These are phyloP conservation scores for Trypoxylon attenuatum DNA, from an alignment of 2,888 invertebrate genomes.

Conservation along the genomic window DNA sequence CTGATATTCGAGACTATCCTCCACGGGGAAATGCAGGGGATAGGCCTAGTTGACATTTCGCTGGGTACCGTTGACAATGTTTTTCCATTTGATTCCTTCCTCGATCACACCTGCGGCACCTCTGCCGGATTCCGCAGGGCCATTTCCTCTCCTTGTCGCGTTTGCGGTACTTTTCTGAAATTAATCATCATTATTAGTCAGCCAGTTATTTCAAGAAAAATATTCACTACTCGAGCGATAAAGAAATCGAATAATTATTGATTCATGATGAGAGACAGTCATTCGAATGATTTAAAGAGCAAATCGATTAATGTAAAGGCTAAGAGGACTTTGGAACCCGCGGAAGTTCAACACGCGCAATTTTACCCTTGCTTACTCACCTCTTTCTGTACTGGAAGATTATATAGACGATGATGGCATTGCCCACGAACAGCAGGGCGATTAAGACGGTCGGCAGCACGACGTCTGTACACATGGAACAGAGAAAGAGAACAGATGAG, in stretches of 20 bases:
- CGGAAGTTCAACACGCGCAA: not conserved
- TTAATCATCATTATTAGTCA: not conserved
- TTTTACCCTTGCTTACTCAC: conserved; percentile 71
- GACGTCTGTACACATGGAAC: conserved; percentile 77
- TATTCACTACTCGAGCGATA: no score
- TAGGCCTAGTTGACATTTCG: conserved; percentile 31
- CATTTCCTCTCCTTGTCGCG: conserved; percentile 72
- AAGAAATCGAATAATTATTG: not conserved
- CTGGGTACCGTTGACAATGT: conserved; percentile 12
- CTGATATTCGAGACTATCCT: conserved; percentile 28
- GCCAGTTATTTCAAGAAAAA: not conserved
- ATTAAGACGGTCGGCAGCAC: conserved; percentile 84
- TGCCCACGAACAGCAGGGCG: conserved; percentile 82
- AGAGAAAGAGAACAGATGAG: conserved; percentile 8
- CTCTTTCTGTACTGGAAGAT: conserved; percentile 84
- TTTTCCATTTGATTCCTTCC: not conserved
- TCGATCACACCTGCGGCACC: conserved; percentile 65
- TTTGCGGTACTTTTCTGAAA: conserved; percentile 72
- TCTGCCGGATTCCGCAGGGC: conserved; percentile 55
- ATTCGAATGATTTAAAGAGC: not conserved
- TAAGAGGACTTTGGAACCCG: conserved; percentile 1
- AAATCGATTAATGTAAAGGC: not conserved
- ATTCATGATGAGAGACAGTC: no score
- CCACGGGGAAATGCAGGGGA: conserved; percentile 27
- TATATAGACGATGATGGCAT: conserved; percentile 83